Base-by-base conservation (phyloP, 2,797 vertebrate species). In the Alfaro cultratus region DNA sequence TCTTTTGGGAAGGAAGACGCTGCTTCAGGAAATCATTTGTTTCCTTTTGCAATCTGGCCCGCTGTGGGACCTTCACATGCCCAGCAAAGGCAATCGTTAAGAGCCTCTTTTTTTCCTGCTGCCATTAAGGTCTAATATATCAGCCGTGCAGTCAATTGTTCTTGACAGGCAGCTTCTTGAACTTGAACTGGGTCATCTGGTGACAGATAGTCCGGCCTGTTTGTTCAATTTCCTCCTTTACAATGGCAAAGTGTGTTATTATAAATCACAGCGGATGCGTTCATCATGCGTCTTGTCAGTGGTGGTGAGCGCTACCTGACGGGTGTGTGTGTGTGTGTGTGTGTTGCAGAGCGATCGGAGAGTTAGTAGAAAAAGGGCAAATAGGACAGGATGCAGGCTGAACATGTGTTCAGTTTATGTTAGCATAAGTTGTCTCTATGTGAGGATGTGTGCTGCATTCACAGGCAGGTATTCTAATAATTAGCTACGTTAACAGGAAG, bases 81-180 rank as follows among this genome's bases (percentile, higher is more conserved):
- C 86, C 92, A 93, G 88, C 88, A 93, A 95, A 94, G 85, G 84
- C 89, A 93, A 87, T 95, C 75, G 84, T 95, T 95, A 96, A 93
- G 91, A 85, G 91, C 92, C 88, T 88, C 79, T 95, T 95, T 93
- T 93, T 83, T 94, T 91, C 82, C 55, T 84, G 85, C 80, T 90
- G 94, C 87, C 93, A 94, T 95, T 95, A 95, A 95, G 93, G 94
- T 95, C 93, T 96, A 96, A 96, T 95, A 93, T 94, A 95, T 96
- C 93, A 96, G 89, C 91, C 26, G 10, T 94, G 93, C 94, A 94
- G 92, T 96, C 85, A 46, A 95, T 95, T 93, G 93, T 84, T 92
- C 95, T 94, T 95, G 94, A 96, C 93, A 96, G 92, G 93, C 85
- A 92, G 88, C 93, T 96, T 95, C 93, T 95, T 95, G 94, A 95